phyloP scores from a whole-genome alignment of 2,797 vertebrate species.

The Sebastes dallii region DNA sequence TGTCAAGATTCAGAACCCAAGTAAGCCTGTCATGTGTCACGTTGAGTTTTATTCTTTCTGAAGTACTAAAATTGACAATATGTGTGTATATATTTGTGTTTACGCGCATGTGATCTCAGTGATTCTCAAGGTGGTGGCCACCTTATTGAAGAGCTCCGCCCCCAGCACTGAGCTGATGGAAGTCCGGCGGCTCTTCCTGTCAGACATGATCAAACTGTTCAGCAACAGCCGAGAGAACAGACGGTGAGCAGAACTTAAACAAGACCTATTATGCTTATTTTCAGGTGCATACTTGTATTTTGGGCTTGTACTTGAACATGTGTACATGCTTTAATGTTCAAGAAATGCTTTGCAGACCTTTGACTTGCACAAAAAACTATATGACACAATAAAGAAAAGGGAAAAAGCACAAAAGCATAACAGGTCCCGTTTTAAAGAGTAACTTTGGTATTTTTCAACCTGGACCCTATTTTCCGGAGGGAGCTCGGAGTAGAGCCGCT shows the following conservation, averaged over 20 bases:
- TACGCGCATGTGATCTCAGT: constrained; percentile 72
- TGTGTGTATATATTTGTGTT: neutral
- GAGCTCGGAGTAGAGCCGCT: too few species aligned
- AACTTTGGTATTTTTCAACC: too few species aligned
- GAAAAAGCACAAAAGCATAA: too few species aligned
- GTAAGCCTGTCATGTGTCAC: constrained; percentile 78
- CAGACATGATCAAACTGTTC: constrained; percentile 98
- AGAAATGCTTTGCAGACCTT: too few species aligned
- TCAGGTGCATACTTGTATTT: too few species aligned
- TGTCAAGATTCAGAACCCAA: constrained; percentile 97
- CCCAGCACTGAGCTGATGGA: constrained; percentile 88
- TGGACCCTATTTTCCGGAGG: too few species aligned
- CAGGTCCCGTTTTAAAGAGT: too few species aligned
- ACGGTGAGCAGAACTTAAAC: constrained; percentile 82
- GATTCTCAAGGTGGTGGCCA: constrained; percentile 95
- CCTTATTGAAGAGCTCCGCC: constrained; percentile 86
- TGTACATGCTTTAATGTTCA: too few species aligned
- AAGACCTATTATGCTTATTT: too few species aligned
- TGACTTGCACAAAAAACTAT: too few species aligned
- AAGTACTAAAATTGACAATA: neutral
- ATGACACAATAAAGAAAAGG: too few species aligned
- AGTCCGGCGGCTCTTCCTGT: constrained; percentile 92
- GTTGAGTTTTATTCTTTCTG: neutral
- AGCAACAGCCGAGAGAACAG: constrained; percentile 97
- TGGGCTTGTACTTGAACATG: too few species aligned